Evolutionary conservation across 2,888 invertebrate species (phyloP).

Genomic region (Anagyrus pseudococci): DNA sequence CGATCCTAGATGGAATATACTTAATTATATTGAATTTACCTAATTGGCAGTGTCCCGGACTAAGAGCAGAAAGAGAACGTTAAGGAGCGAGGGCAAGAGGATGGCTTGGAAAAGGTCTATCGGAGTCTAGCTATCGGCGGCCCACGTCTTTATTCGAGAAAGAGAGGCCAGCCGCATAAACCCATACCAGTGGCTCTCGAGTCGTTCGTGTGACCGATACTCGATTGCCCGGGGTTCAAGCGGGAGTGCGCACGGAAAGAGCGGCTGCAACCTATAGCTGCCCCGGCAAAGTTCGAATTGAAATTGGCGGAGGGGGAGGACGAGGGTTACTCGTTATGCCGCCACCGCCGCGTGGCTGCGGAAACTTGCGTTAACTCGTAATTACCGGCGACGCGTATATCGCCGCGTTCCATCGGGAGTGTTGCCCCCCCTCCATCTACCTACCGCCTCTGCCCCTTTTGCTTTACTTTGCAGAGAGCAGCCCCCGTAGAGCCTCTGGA

Average conservation of each 20-base stretch:
- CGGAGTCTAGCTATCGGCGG: constrained; percentile 32
- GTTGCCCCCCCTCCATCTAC: constrained; percentile 12
- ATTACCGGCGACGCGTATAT: constrained; percentile 35
- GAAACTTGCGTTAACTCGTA: constrained; percentile 39
- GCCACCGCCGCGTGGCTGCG: not conserved
- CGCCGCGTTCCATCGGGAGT: constrained; percentile 33
- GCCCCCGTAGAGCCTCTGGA: too few relatives aligned
- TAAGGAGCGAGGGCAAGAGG: constrained; percentile 36
- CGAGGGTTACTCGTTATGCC: constrained; percentile 20
- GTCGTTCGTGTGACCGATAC: not conserved
- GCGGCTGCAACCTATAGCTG: not conserved
- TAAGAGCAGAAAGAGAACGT: not conserved
- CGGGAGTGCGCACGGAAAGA: not conserved
- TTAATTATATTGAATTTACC: constrained; percentile 53
- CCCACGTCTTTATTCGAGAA: constrained; percentile 43
- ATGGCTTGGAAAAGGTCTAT: too few relatives aligned
- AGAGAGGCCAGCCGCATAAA: not conserved
- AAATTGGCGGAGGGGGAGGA: constrained; percentile 39
- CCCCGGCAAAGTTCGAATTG: constrained; percentile 41
- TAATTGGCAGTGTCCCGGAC: constrained; percentile 45
- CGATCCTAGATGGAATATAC: constrained; percentile 43
- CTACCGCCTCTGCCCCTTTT: not conserved
- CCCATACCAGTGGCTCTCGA: not conserved
- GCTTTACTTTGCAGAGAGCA: not conserved
- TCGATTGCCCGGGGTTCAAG: not conserved